phyloP scores from a whole-genome alignment of 1,140 invertebrate species.

The Heliconius congener region DNA sequence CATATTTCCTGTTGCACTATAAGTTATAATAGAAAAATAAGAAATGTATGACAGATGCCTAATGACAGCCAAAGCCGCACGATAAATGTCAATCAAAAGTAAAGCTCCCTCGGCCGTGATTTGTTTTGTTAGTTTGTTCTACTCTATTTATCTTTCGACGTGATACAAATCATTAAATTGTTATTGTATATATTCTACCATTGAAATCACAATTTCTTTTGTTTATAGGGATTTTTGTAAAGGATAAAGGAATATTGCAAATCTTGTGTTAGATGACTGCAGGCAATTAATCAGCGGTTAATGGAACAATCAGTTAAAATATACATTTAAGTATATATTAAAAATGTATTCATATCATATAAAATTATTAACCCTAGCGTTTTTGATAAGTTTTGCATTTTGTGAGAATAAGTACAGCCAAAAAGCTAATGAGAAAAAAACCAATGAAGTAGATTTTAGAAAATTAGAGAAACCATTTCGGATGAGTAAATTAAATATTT shows the following conservation, averaged over 20 bases:
- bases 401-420: constrained; percentile 84
- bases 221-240: no score
- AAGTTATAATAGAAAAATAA: no score
- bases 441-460: constrained; percentile 78
- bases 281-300: not conserved
- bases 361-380: constrained; percentile 26
- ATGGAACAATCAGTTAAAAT: not conserved
- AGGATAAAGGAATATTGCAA: not conserved
- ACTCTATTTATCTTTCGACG: not conserved
- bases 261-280: not conserved
- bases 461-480: constrained; percentile 89
- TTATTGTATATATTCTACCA: no score
- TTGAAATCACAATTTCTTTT: no score
- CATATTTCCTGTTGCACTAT: no score
- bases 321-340: not conserved
- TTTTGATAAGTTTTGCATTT: constrained; percentile 42
- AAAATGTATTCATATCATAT: not conserved
- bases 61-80: not conserved
- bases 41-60: no score
- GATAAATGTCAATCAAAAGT: not conserved
- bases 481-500: constrained; percentile 91
- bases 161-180: not conserved
- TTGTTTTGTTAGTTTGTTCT: not conserved
- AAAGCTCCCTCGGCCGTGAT: not conserved
- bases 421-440: constrained; percentile 81